phyloP scores from a whole-genome alignment of 1,140 invertebrate genomes.

The Uloborus diversus region DNA sequence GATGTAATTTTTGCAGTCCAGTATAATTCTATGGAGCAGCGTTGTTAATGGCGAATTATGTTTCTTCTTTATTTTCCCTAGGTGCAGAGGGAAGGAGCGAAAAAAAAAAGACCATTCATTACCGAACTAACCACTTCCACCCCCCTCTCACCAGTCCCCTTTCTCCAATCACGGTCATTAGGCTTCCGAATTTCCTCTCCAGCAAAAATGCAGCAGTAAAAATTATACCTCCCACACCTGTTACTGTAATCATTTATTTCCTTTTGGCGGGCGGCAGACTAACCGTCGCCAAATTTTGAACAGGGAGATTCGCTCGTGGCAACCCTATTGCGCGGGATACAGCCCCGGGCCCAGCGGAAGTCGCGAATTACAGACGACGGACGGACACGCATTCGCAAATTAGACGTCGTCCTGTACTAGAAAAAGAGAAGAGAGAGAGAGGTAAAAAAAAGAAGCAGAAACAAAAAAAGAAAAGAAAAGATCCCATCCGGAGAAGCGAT shows the following conservation, averaged over 20 bases:
- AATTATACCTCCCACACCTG: constrained; percentile 37
- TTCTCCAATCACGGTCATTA: constrained; percentile 23
- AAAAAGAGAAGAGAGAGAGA: constrained; percentile 7
- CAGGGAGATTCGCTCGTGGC: background rate
- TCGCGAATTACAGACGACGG: constrained; percentile 56
- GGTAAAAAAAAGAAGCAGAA: constrained; percentile 16
- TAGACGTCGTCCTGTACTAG: constrained; percentile 41
- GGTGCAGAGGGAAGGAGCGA: too few species aligned
- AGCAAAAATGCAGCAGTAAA: background rate
- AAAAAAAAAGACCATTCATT: constrained; percentile 25
- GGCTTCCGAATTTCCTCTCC: constrained; percentile 23
- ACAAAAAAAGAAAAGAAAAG: constrained; percentile 14
- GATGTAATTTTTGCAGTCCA: too few species aligned
- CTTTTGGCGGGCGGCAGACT: constrained; percentile 40
- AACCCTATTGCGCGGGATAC: constrained; percentile 41
- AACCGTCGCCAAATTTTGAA: constrained; percentile 26
- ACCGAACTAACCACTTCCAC: constrained; percentile 29
- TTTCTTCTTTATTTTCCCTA: too few species aligned
- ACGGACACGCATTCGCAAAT: constrained; percentile 53
- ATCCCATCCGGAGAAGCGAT: constrained; percentile 34
- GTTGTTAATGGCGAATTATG: too few species aligned
- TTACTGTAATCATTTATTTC: constrained; percentile 53
- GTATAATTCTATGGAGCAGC: too few species aligned
- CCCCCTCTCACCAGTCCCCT: background rate
- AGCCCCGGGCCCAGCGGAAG: constrained; percentile 48